Evolutionary conservation across 35 echinoderm and acorn worm genomes (phyloP), one percentile per base, ranked within the genome.

Genomic region (Heliocidaris tuberculata): DNA sequence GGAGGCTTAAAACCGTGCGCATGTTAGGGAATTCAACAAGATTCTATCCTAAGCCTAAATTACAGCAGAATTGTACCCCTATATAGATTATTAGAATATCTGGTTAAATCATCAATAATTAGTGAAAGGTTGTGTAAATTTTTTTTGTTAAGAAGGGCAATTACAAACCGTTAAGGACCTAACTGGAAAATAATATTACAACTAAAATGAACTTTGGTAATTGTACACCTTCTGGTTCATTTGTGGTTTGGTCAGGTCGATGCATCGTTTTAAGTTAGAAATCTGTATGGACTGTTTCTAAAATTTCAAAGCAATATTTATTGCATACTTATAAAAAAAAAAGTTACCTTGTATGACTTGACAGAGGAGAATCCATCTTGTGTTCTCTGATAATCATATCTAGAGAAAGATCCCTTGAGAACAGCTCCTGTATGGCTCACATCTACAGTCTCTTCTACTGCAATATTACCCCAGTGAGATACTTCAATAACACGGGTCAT

Each of bases 381-480:
- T 31, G 94, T 96, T 85, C 98, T 93, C 94, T 99, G 98, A 90
- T 97, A 99, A 50, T 99, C 98, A 94, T 99, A 99, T 17, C 98
- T 94, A 21, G 98, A 99, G 96, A 99, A 99, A 5, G 97, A 92
- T 48, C 98, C 98, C 91, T 99, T 99, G 93, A 99, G 94, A 85
- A 95, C 93, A 47, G 98, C 98, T 60, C 98, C 98, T 32, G 93
- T 92, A 90, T 99, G 98, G n/a, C 94, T 50, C 11, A 99, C 59
- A 89, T 97, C 97, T 50, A 94, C 96, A 5, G 98, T 99, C 95
- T 99, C 98, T 86, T 99, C 98, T 27, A 99, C 97, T 42, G 95
- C 98, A 32, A 99, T 97, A 90, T 99, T 99, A 19, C 98, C 98
- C 98, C 98, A 99, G 86, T 99, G 98, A 32, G 98, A 99, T 24